Conservation (phyloP, 1,140 invertebrate species). For the Heliconius congener region DNA sequence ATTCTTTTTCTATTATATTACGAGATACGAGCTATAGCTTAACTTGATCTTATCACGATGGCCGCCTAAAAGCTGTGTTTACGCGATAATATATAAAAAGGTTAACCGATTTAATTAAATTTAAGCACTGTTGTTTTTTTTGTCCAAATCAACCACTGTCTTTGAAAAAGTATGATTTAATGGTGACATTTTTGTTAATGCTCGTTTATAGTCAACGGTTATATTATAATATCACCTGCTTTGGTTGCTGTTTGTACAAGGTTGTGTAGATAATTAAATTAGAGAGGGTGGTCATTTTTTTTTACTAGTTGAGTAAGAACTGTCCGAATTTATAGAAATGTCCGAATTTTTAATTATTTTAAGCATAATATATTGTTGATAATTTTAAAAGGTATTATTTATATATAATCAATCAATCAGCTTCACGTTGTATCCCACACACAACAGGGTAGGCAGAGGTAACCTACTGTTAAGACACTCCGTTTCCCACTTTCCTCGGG, state of each 20-base stretch:
- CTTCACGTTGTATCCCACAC: no score
- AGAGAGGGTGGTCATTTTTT: not conserved
- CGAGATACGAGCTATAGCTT: constrained; percentile 2
- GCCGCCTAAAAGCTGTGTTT: constrained; percentile 2
- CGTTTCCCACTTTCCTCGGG: no score
- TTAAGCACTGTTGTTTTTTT: not conserved
- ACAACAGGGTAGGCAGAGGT: no score
- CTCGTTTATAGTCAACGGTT: constrained; percentile 9
- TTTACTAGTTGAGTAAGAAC: no score
- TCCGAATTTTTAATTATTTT: no score
- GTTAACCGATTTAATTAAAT: constrained; percentile 10
- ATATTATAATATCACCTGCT: not conserved
- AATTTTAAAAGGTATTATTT: no score
- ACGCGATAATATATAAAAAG: not conserved
- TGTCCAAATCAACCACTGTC: not conserved
- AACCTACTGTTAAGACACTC: no score
- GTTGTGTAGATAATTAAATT: not conserved
- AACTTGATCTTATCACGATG: constrained; percentile 11
- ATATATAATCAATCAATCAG: no score
- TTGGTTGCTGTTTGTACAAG: not conserved
- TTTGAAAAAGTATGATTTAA: constrained; percentile 9
- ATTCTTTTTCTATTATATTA: constrained; percentile 22
- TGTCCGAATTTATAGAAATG: no score
- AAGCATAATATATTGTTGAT: no score
- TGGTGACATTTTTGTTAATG: constrained; percentile 1